Evolutionary conservation across 2,888 invertebrate genomes (phyloP).

Genomic region (Rhagium mordax): DNA sequence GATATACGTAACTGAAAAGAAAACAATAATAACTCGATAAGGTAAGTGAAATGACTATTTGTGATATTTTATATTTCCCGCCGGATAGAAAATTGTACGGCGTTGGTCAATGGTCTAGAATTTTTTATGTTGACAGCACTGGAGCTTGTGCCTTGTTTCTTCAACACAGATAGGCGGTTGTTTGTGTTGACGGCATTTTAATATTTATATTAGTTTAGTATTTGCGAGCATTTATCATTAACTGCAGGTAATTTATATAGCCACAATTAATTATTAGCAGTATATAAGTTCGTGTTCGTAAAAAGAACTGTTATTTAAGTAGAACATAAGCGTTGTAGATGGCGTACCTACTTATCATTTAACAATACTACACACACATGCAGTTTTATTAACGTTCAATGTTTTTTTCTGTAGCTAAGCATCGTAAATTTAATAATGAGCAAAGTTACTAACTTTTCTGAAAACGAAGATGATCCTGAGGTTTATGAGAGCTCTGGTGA

Average conservation of each 20-base stretch:
- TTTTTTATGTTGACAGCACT: conserved; percentile 20
- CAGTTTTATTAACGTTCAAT: not conserved
- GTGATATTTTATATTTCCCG: not conserved
- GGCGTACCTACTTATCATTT: no score
- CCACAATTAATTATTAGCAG: not conserved
- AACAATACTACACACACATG: not conserved
- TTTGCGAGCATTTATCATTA: not conserved
- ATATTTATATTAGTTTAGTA: not conserved
- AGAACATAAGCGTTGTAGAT: conserved; percentile 21
- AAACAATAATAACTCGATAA: not conserved
- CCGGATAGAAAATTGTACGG: not conserved
- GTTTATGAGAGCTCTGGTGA: conserved; percentile 66
- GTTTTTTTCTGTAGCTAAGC: conserved; percentile 19
- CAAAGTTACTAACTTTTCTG: conserved; percentile 57
- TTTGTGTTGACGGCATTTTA: conserved; percentile 17
- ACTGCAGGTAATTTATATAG: conserved; percentile 15
- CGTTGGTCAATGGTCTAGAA: not conserved
- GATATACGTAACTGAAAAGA: not conserved
- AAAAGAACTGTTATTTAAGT: not conserved
- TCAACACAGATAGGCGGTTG: conserved; percentile 25
- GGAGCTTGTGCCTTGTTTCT: conserved; percentile 34
- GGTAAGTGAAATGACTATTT: not conserved
- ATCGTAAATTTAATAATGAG: conserved; percentile 8
- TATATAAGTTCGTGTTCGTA: not conserved
- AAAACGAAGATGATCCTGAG: conserved; percentile 67